Base-by-base conservation (phyloP, 2,797 vertebrate genomes). In the Pelochelys cantorii region DNA sequence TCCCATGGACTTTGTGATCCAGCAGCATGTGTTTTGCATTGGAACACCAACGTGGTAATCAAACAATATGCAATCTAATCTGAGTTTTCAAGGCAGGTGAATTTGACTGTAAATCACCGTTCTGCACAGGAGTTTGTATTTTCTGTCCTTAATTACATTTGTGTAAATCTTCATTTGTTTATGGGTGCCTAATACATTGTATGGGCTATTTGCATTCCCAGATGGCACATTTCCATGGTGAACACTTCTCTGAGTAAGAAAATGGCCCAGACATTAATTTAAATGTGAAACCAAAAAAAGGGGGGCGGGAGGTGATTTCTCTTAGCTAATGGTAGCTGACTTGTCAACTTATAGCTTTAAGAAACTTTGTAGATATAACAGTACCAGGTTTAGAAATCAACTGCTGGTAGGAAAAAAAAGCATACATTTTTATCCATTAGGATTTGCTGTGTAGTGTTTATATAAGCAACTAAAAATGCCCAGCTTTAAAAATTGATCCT, bases 161-260 rank as follows among this genome's bases (percentile, higher is more conserved):
- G 95, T 97, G 92, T 92, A 98, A 97, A 97, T 97, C 90, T 96
- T 94, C 82, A 97, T 98, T 98, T 98, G 97, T 96, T 97, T 98
- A 95, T 93, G 88, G 90, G 95, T 98, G 90, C 56, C 84, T 95
- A 95, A 95, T 97, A 94, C 55, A 89, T 94, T 34, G 88, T 94
- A 87, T 92, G 92, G 94, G 84, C n/a, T 95, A 95, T 98, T 98
- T 98, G 96, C 93, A 89, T 97, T 96, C 92, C 94, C 96, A 97
- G 93, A 96, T 95, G 94, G 79, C 90, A 92, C 37, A 90, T 98
- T 98, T 98, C 95, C 94, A 92, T 97, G 94, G 23, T 56, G 54
- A 93, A 85, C 31, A 92, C 34, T 90, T 96, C 78, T 93, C 85
- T 55, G 81, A 97, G 82, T 59, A 84, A 54, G 79, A 90, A 94